phyloP scores from a whole-genome alignment of 2,888 invertebrate genomes.

The Xylota segnis region DNA sequence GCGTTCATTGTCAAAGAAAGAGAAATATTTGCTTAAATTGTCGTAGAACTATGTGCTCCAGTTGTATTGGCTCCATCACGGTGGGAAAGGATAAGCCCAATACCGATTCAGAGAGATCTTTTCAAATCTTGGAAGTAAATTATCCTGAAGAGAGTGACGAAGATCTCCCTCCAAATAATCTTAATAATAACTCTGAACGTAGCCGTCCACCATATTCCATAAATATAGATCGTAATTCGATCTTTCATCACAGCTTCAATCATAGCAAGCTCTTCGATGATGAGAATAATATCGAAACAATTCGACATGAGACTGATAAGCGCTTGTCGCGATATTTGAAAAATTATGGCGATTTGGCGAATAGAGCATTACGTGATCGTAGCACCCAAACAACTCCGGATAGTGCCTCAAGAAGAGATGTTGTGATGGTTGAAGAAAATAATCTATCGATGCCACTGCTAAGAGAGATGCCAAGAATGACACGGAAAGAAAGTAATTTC shows the following conservation, averaged over 20 bases:
- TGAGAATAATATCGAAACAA: constrained; percentile 79
- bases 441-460: constrained; percentile 87
- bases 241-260: constrained; percentile 80
- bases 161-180: constrained; percentile 70
- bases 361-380: constrained; percentile 80
- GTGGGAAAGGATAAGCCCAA: constrained; percentile 80
- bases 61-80: constrained; percentile 82
- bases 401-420: constrained; percentile 79
- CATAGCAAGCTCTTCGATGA: constrained; percentile 77
- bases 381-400: constrained; percentile 82
- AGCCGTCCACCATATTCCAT: constrained; percentile 78
- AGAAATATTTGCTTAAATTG: constrained; percentile 82
- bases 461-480: constrained; percentile 85
- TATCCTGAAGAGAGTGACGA: constrained; percentile 77
- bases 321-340: constrained; percentile 81
- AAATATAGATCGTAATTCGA: constrained; percentile 81
- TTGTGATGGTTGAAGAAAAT: constrained; percentile 82
- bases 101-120: constrained; percentile 72
- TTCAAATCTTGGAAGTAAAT: constrained; percentile 77
- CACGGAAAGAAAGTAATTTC: constrained; percentile 78
- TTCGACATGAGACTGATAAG: constrained; percentile 81
- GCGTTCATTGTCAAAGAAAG: constrained; percentile 81
- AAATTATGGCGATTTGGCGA: constrained; percentile 82
- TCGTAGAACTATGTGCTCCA: constrained; percentile 81
- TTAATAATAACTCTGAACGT: constrained; percentile 52